Percentiles rank a stretch among this genome's conserved stretches.
phyloP scores from a whole-genome alignment of 2,113 vertebrate genomes.

The Henicopernis longicauda region DNA sequence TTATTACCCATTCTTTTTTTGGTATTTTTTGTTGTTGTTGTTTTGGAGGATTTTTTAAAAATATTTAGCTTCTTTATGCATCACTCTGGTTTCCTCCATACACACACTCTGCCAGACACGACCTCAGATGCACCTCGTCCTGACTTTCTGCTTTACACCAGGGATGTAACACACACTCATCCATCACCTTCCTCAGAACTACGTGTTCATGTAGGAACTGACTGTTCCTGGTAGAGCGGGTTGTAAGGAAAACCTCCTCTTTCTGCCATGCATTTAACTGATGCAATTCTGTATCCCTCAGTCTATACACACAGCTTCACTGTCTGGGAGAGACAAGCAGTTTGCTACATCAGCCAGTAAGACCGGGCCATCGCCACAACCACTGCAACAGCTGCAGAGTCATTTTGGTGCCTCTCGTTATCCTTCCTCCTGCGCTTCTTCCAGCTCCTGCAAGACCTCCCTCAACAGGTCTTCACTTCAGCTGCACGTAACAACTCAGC shows the following conservation, averaged over 20 bases:
- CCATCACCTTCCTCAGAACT: background rate
- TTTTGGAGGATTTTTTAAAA: background rate
- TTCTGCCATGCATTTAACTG: background rate
- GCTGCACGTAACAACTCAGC: background rate
- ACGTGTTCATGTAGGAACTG: background rate
- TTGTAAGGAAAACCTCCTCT: background rate
- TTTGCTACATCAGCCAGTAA: background rate
- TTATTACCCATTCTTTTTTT: background rate
- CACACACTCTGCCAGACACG: background rate
- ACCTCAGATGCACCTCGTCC: background rate
- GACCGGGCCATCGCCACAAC: accelerated
- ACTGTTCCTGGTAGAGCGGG: background rate
- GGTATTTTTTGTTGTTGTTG: background rate
- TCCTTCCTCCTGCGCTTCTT: background rate
- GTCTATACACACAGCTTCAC: background rate
- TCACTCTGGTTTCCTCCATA: background rate
- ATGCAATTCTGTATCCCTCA: background rate
- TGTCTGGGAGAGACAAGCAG: background rate
- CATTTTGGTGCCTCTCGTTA: background rate
- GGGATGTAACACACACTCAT: background rate
- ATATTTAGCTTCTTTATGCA: background rate
- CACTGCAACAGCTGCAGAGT: background rate
- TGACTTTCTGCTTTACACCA: background rate
- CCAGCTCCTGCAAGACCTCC: background rate
- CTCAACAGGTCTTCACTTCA: background rate